Evolutionary conservation across 92 coral and sea anemone species (phyloP), one percentile per base, ranked within the genome.

Genomic region (Siderastrea radians): DNA sequence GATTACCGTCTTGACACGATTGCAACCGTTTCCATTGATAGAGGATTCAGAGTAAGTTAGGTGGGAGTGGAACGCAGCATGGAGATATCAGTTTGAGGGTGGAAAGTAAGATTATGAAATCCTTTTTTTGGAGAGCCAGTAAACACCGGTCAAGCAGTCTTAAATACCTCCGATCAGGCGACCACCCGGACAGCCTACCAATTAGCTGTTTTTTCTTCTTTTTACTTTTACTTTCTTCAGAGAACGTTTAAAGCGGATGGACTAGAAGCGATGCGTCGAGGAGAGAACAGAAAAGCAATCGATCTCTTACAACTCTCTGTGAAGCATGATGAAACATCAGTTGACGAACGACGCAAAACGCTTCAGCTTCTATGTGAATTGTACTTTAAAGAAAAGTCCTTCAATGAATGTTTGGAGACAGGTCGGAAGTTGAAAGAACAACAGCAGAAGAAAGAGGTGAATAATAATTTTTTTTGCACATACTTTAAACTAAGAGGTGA

Each of bases 221-320:
- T 26, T 52, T 26, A 17, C 9, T n/a, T 73, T 6, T 7, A 49
- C 1, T 74, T n/a, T 45, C 3, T 50, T 3, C 72, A 84, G 81
- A 14, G 55, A 26, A 51, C 13, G 13, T 73, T 84, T 9, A 73
- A 47, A 49, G 9, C 15, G 7, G 73, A 62, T 10, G 87, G 46
- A 13, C 19, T 48, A 14, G 63, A 73, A 60, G 81, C 81, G 7
- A 1, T 50, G 9, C 60, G 48, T 1, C 60, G 62, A 14, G 81
- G 87, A 26, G 81, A 84, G 11, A 48, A 61, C 68, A 26, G 5
- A 1, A 74, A 26, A 50, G 87, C 87, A 63, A 84, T 51, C 81
- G 15, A 26, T 0, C 63, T 84, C 45, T 62, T 84, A 10, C 62
- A 61, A 72, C 51, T 61, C 2, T 74, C 87, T 43, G 49, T 74